Base-by-base conservation (phyloP, 2,797 vertebrate genomes). In the Chelonia mydas region DNA sequence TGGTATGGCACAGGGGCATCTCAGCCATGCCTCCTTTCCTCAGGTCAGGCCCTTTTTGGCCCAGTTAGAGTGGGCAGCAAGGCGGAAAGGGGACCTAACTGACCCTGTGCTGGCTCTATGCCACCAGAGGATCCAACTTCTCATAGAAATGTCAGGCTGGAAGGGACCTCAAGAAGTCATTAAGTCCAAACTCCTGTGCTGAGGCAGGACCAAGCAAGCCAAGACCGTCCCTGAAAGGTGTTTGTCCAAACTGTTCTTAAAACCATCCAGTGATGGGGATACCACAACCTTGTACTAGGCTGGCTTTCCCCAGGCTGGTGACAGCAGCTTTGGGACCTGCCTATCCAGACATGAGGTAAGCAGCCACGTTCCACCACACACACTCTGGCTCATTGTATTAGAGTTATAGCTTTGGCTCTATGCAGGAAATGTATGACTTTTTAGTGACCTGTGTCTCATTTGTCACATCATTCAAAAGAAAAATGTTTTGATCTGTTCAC, bases 271-370 rank as follows among this genome's bases (percentile, higher is more conserved):
- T 41, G 37, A 72, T 41, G n/a, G n/a, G 19, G 19, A 68, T 72
- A 11, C 10, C 37, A 41, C 68, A 72, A 41, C n/a, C 37, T 41
- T 1, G 2, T 47, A 33, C 77, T 61, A 31, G 4, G 17, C 11
- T 83, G 76, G 33, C 31, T n/a, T 9, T 27, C 1, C 1, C 76
- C 3, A n/a, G 27, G 37, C 2, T 3, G 61, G 21, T 0, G 45
- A 45, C 55, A 19, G 0, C 83, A 79, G 33, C 28, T 33, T 41
- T 11, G 89, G 19, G 2, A 5, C 16, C 4, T 25, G 33, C 13
- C 0, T 41, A 28, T 37, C 27, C 28, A 16, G 16, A 7, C 0
- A 0, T 57, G n/a, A 9, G 25, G 77, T 49, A 41, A 65, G 13
- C 25, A 37, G 33, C 51, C 83, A 5, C 0, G 0, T 45, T 55